These are phyloP conservation scores for Lasioglossum oenotherae DNA, from an alignment of 2,888 invertebrate species.

Conservation along the genomic window DNA sequence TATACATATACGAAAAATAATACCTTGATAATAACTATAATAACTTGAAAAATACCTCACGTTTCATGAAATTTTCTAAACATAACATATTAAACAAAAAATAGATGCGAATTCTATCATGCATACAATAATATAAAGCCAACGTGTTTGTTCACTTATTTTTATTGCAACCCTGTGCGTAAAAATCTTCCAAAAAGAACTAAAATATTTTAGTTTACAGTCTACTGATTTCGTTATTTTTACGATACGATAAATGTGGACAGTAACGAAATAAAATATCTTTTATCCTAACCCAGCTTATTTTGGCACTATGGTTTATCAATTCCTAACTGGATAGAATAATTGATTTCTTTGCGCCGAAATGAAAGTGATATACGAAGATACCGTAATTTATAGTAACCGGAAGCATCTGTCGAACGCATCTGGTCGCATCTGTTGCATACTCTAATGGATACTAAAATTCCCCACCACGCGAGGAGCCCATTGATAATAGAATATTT, in stretches of 20 bases:
- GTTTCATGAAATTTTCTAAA: too few relatives aligned
- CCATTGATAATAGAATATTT: constrained; percentile 51
- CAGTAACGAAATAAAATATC: neutral
- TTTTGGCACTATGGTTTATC: fast-evolving
- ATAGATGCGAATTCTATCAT: too few relatives aligned
- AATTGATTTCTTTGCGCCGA: neutral
- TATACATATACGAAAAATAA: too few relatives aligned
- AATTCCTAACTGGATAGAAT: neutral
- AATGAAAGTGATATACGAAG: neutral
- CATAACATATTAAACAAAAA: too few relatives aligned
- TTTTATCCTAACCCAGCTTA: neutral
- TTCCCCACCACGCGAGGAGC: neutral
- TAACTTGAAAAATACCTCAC: too few relatives aligned
- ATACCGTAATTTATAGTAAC: neutral
- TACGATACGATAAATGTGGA: neutral
- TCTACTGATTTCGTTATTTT: too few relatives aligned
- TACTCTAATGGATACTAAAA: constrained; percentile 32
- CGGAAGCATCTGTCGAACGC: constrained; percentile 15
- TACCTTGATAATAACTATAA: too few relatives aligned
- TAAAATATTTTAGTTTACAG: too few relatives aligned
- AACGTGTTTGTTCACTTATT: too few relatives aligned
- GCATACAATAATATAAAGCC: too few relatives aligned
- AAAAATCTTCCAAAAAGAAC: too few relatives aligned
- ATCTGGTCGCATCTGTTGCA: neutral
- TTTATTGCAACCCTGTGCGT: too few relatives aligned